Conservation (phyloP, 2,797 vertebrate genomes). For the Todus mexicanus region DNA sequence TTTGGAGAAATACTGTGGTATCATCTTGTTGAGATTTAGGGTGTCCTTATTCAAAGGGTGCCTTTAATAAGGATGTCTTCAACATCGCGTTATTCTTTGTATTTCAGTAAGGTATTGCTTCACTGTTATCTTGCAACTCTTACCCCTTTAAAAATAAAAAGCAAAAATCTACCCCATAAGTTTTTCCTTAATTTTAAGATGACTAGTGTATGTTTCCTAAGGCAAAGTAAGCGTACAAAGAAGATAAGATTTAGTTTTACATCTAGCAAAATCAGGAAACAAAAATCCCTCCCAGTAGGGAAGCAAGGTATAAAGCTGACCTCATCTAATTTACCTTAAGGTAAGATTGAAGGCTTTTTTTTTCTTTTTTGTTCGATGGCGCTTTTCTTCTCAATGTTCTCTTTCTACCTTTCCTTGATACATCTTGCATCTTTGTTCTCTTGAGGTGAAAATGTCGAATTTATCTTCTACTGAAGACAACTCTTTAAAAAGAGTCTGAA, state of each 20-base stretch:
- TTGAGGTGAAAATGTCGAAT: background rate
- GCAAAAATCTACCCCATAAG: background rate
- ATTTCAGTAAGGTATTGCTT: background rate
- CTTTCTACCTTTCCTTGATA: slow-evolving; percentile 53
- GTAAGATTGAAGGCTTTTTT: slow-evolving; percentile 10
- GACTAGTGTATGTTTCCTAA: slow-evolving; percentile 18
- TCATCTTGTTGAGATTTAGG: background rate
- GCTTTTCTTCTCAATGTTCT: slow-evolving; percentile 8
- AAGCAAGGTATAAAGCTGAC: slow-evolving; percentile 54
- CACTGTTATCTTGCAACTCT: background rate
- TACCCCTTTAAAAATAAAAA: background rate
- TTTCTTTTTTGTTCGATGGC: slow-evolving; percentile 24
- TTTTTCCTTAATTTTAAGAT: slow-evolving; percentile 4
- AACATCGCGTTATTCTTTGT: background rate
- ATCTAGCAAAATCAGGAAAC: slow-evolving; percentile 45
- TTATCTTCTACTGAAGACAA: slow-evolving; percentile 44
- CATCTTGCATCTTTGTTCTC: slow-evolving; percentile 47
- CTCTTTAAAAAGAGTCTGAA: slow-evolving; percentile 45
- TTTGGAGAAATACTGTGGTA: background rate
- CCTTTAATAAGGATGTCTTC: background rate
- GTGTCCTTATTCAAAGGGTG: background rate
- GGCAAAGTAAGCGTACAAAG: slow-evolving; percentile 42
- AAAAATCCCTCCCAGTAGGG: slow-evolving; percentile 39
- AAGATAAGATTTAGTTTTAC: slow-evolving; percentile 40
- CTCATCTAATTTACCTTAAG: slow-evolving; percentile 58